Conservation (phyloP, 2,113 vertebrate species). For the Syngnathus scovelli region DNA sequence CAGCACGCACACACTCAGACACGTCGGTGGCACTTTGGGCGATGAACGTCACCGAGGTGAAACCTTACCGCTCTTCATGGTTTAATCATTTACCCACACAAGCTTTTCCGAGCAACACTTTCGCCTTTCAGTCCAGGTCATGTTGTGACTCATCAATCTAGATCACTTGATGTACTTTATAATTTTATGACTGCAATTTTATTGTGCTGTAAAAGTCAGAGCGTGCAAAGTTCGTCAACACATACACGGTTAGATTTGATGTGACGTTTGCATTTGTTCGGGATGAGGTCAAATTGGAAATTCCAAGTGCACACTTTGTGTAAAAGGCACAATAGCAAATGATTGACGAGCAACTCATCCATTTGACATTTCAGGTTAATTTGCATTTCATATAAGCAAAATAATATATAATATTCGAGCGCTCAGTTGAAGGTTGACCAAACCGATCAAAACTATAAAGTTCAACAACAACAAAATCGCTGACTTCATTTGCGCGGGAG, state of each 20-base stretch:
- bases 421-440: neutral
- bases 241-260: constrained; percentile 10
- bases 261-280: neutral
- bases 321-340: neutral
- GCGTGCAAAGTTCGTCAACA: constrained; percentile 22
- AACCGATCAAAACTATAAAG: neutral
- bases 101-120: constrained; percentile 39
- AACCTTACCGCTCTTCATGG: neutral
- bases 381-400: neutral
- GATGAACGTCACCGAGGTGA: neutral
- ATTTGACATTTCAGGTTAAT: neutral
- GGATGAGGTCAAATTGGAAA: neutral
- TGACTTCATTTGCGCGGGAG: too few species aligned
- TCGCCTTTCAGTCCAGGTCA: constrained; percentile 30
- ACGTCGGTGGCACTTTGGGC: neutral
- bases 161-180: neutral
- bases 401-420: neutral
- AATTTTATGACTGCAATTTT: neutral
- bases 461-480: too few species aligned
- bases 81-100: constrained; percentile 52
- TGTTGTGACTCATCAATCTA: neutral
- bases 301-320: neutral
- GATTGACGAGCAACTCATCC: neutral
- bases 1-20: neutral
- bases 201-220: constrained; percentile 19